phyloP scores from a whole-genome alignment of 2,113 vertebrate species.

The Eulacestoma nigropectus region DNA sequence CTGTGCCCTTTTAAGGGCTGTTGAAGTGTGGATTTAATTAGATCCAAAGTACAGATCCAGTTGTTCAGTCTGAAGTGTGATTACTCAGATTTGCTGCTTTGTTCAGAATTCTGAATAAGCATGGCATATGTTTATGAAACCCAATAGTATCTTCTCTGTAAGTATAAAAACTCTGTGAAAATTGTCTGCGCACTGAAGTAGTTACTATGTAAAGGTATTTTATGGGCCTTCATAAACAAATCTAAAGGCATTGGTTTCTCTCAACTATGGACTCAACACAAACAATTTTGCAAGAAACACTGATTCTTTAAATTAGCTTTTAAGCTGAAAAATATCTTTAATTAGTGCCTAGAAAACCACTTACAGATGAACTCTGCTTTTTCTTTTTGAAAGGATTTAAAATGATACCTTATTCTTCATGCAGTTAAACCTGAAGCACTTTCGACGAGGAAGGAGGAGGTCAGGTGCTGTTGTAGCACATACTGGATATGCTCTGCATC shows the following conservation, averaged over 20 bases:
- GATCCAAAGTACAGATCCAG: background rate
- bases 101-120: background rate
- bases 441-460: slow-evolving; percentile 74
- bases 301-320: background rate
- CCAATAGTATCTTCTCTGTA: background rate
- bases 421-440: slow-evolving; percentile 82
- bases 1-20: fast-evolving
- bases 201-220: background rate
- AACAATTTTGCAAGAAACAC: background rate
- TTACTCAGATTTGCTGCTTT: background rate
- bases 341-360: background rate
- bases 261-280: background rate
- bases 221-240: background rate
- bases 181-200: background rate
- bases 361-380: background rate
- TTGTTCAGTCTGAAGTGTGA: background rate
- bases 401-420: background rate
- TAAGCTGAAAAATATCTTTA: background rate
- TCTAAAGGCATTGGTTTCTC: background rate
- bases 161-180: background rate
- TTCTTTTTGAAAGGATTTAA: slow-evolving; percentile 2
- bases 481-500: slow-evolving; percentile 81
- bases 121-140: background rate
- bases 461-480: slow-evolving; percentile 78
- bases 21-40: background rate